Percentiles rank a stretch among this genome's conserved stretches.
Evolutionary conservation across 2,797 vertebrate genomes (phyloP).

Genomic region (Acipenser ruthenus): DNA sequence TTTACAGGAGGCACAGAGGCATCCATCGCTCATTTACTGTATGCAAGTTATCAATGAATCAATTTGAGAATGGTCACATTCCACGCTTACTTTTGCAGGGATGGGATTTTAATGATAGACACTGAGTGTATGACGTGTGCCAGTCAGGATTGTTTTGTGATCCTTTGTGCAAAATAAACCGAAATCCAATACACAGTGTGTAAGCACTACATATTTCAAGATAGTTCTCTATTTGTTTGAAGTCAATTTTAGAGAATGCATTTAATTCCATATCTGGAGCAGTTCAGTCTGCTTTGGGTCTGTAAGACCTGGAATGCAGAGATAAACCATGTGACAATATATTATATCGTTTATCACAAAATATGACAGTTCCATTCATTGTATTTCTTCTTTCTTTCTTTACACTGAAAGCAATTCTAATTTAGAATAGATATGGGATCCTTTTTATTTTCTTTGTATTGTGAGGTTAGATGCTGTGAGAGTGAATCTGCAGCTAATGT

Average conservation of each 20-base stretch:
- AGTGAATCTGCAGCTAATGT: neutral
- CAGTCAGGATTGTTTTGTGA: neutral
- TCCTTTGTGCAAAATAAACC: slow-evolving; percentile 1
- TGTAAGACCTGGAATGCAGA: slow-evolving; percentile 8
- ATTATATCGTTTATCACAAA: slow-evolving; percentile 12
- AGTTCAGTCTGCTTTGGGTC: neutral
- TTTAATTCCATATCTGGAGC: slow-evolving; percentile 7
- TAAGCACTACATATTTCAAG: slow-evolving; percentile 10
- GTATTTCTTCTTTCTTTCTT: neutral
- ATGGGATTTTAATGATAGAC: no score
- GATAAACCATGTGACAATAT: slow-evolving; percentile 13
- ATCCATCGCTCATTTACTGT: no score
- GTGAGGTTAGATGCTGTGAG: neutral
- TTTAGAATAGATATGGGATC: neutral
- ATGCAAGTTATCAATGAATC: no score
- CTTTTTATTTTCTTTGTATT: neutral
- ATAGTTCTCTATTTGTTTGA: slow-evolving; percentile 1
- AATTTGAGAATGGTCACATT: no score
- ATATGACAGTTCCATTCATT: slow-evolving; percentile 11
- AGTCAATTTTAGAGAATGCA: slow-evolving; percentile 3
- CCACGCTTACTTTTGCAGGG: no score
- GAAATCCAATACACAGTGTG: neutral
- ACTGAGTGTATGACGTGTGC: no score
- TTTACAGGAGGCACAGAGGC: no score
- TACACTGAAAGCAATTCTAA: slow-evolving; percentile 4